Evolutionary conservation across 2,888 invertebrate species (phyloP), one percentile per base, ranked within the genome.

Genomic region (Leucophenga maculata): DNA sequence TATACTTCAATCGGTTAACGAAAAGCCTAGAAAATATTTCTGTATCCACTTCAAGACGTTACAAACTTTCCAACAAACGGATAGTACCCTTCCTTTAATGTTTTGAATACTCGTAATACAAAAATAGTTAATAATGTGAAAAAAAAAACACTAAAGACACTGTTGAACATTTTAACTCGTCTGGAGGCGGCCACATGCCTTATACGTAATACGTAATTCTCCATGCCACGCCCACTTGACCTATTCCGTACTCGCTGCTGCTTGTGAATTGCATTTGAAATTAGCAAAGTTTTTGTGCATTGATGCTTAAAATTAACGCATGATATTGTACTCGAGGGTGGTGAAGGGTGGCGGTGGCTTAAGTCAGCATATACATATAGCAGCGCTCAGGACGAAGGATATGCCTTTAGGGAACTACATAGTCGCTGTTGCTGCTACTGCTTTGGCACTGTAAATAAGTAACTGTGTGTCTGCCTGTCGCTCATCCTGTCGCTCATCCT

Each of bases 281-380:
- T 65, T 54, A 54, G 52, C 16, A 31, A 52, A 54, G 20, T 39
- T 65, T 39, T 32, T 31, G 32, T 52, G 52, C 50, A 65, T 31
- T 16, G 54, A 16, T 20, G 65, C 54, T 52, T 31, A 65, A 31
- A 65, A 65, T 65, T 65, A 65, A 65, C 50, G 54, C 65, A 54
- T 65, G 54, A 54, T 52, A 39, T 32, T 65, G 65, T 16, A 57
- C 57, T 11, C 57, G n/a, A 8, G 13, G 26, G 18, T 20, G 52
- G 9, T 18, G 31, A 26, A 18, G 48, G 16, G n/a, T n/a, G n/a
- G n/a, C n/a, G n/a, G n/a, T n/a, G n/a, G n/a, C n/a, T n/a, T n/a
- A n/a, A n/a, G n/a, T n/a, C n/a, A n/a, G n/a, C n/a, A n/a, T n/a
- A n/a, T n/a, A n/a, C n/a, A n/a, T n/a, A n/a, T n/a, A 16, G 18